Evolutionary conservation across 2,797 vertebrate genomes (phyloP).

Genomic region (Gymnothorax javanicus): DNA sequence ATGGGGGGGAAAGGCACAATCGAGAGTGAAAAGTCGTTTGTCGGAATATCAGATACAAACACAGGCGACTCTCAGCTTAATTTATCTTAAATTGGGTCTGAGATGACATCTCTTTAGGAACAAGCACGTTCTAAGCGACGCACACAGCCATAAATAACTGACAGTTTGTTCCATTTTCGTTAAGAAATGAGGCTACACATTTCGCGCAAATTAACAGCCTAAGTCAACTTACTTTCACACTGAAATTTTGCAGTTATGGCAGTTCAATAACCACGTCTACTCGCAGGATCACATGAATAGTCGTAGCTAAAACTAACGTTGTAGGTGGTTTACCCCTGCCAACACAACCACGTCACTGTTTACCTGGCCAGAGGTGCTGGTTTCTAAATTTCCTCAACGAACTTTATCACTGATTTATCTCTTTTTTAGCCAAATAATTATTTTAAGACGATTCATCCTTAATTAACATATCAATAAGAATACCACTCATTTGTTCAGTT

Average conservation of each 20-base stretch:
- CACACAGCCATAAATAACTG: background rate
- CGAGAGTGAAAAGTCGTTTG: background rate
- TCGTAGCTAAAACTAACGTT: background rate
- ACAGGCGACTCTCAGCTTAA: background rate
- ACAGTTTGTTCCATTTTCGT: background rate
- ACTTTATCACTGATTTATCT: background rate
- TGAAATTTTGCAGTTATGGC: background rate
- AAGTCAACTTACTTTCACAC: background rate
- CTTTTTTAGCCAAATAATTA: background rate
- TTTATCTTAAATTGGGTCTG: background rate
- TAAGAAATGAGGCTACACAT: background rate
- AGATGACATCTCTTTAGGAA: background rate
- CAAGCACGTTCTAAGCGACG: background rate
- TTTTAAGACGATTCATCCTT: background rate
- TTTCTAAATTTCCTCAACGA: slow-evolving; percentile 12
- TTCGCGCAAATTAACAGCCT: background rate
- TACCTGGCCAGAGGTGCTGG: slow-evolving; percentile 24
- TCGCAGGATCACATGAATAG: background rate
- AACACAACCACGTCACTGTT: background rate
- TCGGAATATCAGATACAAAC: background rate
- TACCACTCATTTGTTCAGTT: background rate
- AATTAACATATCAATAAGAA: background rate
- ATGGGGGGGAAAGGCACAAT: background rate
- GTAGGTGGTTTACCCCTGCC: too few relatives aligned
- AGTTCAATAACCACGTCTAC: background rate